These are phyloP conservation scores for Python bivittatus DNA, from an alignment of 2,113 vertebrate species.

Conservation along the genomic window DNA sequence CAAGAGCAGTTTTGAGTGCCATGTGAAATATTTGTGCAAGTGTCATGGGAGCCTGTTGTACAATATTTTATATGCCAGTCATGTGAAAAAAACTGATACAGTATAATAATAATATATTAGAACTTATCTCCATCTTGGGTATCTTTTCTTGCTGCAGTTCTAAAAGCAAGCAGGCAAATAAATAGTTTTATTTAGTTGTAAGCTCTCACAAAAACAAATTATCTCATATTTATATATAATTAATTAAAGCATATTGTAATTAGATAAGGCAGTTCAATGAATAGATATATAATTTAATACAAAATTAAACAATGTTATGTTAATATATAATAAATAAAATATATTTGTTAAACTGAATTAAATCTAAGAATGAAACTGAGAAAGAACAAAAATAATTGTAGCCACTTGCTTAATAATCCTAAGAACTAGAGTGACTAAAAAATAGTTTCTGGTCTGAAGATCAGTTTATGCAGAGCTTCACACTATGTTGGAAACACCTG, in stretches of 20 bases:
- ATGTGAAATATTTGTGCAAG: neutral
- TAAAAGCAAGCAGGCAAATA: neutral
- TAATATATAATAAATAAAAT: neutral
- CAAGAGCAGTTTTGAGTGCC: neutral
- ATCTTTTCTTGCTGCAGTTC: neutral
- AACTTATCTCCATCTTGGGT: neutral
- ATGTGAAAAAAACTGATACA: neutral
- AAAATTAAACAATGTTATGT: neutral
- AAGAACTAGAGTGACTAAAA: neutral
- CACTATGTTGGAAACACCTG: neutral
- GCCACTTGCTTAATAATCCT: neutral
- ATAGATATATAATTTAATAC: neutral
- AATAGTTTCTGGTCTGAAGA: neutral
- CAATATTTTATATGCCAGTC: neutral
- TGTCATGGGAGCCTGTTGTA: neutral
- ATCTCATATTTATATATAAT: neutral
- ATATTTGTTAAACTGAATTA: neutral
- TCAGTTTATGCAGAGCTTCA: neutral
- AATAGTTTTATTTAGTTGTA: neutral
- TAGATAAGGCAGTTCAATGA: neutral
- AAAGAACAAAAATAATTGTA: neutral
- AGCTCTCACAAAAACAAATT: neutral
- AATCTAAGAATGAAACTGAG: neutral
- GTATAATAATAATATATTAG: neutral
- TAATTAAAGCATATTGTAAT: neutral